Conservation (phyloP, 2,888 invertebrate species). For the Dendrolimus houi region DNA sequence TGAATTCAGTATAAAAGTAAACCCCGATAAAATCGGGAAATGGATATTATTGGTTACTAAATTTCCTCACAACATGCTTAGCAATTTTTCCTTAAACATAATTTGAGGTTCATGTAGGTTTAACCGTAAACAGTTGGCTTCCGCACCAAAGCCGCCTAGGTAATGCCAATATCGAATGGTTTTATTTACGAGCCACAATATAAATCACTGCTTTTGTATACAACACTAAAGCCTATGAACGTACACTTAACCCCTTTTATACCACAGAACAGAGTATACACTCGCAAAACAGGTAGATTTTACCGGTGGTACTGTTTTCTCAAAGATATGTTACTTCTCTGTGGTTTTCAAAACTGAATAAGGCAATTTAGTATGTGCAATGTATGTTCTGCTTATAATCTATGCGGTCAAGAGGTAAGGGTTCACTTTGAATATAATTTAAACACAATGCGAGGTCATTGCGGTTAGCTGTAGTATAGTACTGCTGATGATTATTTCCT, state of each 20-base stretch:
- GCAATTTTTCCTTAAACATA: too few relatives aligned
- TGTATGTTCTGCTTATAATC: slow-evolving; percentile 13
- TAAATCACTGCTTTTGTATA: slow-evolving; percentile 53
- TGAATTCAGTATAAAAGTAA: too few relatives aligned
- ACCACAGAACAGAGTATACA: slow-evolving; percentile 18
- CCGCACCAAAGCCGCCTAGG: slow-evolving; percentile 43
- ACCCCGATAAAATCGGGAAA: too few relatives aligned
- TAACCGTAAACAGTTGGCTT: slow-evolving; percentile 62
- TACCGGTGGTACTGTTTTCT: slow-evolving; percentile 10
- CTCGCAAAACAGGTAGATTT: slow-evolving; percentile 5
- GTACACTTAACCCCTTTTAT: slow-evolving; percentile 35
- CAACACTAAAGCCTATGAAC: slow-evolving; percentile 31
- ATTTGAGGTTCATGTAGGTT: slow-evolving; percentile 55
- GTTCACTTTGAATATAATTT: slow-evolving; percentile 18
- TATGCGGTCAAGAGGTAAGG: slow-evolving; percentile 13
- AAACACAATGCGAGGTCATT: slow-evolving; percentile 11
- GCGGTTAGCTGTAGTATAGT: slow-evolving; percentile 2
- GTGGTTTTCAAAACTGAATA: slow-evolving; percentile 15
- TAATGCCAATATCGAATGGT: slow-evolving; percentile 42
- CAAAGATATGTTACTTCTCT: slow-evolving; percentile 14
- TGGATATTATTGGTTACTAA: too few relatives aligned
- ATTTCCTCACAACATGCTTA: too few relatives aligned
- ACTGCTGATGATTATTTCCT: slow-evolving; percentile 2
- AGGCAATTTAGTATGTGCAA: slow-evolving; percentile 15
- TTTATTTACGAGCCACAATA: slow-evolving; percentile 67